These are phyloP conservation scores for Platycercus adscitus DNA, from an alignment of 2,113 vertebrate genomes.

Conservation along the genomic window DNA sequence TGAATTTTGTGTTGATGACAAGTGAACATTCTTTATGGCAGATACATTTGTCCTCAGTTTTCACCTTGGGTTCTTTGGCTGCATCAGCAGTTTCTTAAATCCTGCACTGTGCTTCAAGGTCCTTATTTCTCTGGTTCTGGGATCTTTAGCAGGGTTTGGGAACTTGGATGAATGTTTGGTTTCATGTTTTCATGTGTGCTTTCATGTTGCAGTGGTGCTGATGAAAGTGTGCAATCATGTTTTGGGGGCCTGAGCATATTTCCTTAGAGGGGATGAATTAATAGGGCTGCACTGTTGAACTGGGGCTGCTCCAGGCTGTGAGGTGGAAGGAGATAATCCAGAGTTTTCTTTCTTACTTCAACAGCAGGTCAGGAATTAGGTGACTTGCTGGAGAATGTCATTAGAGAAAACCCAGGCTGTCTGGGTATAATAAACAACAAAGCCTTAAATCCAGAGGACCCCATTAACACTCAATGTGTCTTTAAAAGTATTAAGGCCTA, in stretches of 20 bases:
- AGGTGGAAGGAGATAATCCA: background rate
- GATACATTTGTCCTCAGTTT: background rate
- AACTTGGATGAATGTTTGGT: accelerated
- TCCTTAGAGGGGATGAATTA: background rate
- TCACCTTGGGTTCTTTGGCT: background rate
- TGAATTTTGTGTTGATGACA: background rate
- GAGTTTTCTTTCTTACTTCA: background rate
- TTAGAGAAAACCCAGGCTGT: conserved; percentile 42
- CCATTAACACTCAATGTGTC: conserved; percentile 43
- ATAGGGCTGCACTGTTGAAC: background rate
- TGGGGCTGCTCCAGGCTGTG: background rate
- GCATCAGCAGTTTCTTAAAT: background rate
- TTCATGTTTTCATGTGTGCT: accelerated
- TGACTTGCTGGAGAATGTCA: background rate
- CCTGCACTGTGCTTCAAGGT: accelerated
- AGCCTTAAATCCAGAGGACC: conserved; percentile 44
- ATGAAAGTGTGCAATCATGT: accelerated
- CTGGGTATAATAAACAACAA: conserved; percentile 51
- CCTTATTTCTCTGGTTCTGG: background rate
- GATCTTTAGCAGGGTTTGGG: background rate
- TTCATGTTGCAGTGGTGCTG: background rate
- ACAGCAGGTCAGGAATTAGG: conserved; percentile 52
- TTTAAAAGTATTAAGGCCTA: conserved; percentile 63
- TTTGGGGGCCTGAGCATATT: background rate
- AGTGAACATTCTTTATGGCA: background rate